A percentile compares a stretch with the other conserved stretches of the same genome.
These are phyloP conservation scores for Enteromius argenteus DNA, from an alignment of 2,797 vertebrate species.

Conservation along the genomic window DNA sequence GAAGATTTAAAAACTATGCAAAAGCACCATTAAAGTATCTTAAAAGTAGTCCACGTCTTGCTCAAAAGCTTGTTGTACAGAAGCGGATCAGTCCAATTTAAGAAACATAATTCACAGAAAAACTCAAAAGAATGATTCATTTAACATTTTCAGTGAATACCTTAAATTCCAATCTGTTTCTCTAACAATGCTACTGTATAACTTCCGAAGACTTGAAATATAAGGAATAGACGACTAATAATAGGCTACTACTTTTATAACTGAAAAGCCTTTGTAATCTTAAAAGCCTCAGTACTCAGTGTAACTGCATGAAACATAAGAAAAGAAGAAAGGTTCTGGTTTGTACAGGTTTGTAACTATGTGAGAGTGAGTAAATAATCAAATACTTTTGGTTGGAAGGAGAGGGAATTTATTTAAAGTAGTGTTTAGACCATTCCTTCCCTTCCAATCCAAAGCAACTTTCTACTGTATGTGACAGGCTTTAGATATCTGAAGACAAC, in stretches of 20 bases:
- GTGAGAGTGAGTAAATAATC: neutral
- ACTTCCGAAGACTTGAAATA: neutral
- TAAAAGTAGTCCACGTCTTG: neutral
- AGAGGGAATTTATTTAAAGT: conserved; percentile 2
- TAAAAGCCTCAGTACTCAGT: too few species aligned
- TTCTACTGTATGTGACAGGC: conserved; percentile 6
- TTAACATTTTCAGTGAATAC: neutral
- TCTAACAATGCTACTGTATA: neutral
- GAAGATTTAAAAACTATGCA: neutral
- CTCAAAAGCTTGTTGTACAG: neutral
- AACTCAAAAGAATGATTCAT: neutral
- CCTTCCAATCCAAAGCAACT: conserved; percentile 13
- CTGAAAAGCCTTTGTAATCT: neutral
- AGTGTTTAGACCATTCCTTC: neutral
- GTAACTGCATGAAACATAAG: neutral
- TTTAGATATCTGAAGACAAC: conserved; percentile 7
- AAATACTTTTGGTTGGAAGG: neutral
- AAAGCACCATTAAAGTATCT: neutral
- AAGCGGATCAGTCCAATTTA: neutral
- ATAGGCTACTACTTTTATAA: neutral
- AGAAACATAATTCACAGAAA: neutral
- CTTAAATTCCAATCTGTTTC: neutral
- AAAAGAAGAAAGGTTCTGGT: neutral
- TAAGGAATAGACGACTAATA: neutral
- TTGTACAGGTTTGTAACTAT: conserved; percentile 4